These are phyloP conservation scores for Tor tambroides DNA, from an alignment of 2,113 vertebrate species.

Conservation along the genomic window DNA sequence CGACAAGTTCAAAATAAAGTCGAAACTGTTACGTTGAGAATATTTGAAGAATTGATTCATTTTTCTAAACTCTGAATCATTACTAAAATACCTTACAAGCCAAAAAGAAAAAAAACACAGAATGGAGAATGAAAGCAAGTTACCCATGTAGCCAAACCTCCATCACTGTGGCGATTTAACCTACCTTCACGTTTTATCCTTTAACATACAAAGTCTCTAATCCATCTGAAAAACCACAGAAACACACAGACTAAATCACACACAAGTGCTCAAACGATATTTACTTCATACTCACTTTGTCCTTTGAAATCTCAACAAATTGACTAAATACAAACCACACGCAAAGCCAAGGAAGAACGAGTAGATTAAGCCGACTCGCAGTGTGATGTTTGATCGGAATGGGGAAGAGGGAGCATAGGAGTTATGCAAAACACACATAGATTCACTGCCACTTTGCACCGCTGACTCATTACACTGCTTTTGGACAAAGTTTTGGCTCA, in stretches of 20 bases:
- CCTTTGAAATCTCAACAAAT: not conserved
- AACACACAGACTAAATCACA: not conserved
- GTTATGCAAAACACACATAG: conserved; percentile 46
- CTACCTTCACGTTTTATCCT: not conserved
- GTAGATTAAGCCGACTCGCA: not conserved
- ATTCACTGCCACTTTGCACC: not conserved
- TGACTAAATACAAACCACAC: not conserved
- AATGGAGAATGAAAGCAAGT: not conserved
- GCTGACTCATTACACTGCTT: conserved; percentile 2
- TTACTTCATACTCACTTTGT: not conserved
- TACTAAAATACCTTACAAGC: not conserved
- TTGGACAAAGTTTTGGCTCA: not conserved
- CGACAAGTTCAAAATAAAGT: not conserved
- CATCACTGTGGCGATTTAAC: not conserved
- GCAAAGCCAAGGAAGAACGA: not conserved
- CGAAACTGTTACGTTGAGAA: not conserved
- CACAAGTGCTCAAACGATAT: not conserved
- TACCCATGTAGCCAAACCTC: not conserved
- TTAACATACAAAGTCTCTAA: not conserved
- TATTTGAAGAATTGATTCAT: not conserved
- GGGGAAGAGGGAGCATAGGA: conserved; percentile 26
- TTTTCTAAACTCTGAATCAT: not conserved
- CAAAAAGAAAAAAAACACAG: not conserved
- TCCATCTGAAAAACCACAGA: conserved; percentile 5
- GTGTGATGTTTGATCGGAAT: conserved; percentile 37